Conservation (phyloP, 2,113 vertebrate genomes). For the Neoarius graeffei region DNA sequence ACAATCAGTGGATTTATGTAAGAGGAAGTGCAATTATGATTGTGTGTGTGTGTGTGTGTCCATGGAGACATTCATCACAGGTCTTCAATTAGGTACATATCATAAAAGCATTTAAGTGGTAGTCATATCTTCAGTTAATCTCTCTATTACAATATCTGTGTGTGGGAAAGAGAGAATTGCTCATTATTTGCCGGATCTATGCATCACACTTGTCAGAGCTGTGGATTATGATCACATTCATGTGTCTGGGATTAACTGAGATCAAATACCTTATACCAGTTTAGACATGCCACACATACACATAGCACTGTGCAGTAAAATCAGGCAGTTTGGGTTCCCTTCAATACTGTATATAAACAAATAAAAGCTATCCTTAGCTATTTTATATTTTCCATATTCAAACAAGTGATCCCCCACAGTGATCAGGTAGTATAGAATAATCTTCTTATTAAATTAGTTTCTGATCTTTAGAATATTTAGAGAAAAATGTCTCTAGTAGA, state of each 20-base stretch:
- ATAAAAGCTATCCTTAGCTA: not conserved
- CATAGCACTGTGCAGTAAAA: not conserved
- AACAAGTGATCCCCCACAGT: not conserved
- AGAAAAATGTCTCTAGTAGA: not conserved
- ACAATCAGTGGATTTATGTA: not conserved
- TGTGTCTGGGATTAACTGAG: not conserved
- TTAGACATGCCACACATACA: slow-evolving; percentile 6
- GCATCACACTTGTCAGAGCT: not conserved
- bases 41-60: slow-evolving; percentile 20
- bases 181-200: not conserved
- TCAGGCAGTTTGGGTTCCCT: not conserved
- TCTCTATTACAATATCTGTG: not conserved
- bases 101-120: not conserved
- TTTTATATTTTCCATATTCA: not conserved
- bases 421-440: not conserved
- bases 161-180: not conserved
- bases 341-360: not conserved
- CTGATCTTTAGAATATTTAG: not conserved
- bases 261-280: not conserved
- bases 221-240: not conserved
- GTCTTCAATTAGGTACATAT: not conserved
- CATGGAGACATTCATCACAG: not conserved
- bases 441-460: not conserved
- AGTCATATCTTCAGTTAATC: no score
- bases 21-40: not conserved